Percentiles rank a stretch among this genome's conserved stretches.
phyloP scores from a whole-genome alignment of 2,113 vertebrate species.

The Chiloscyllium plagiosum region DNA sequence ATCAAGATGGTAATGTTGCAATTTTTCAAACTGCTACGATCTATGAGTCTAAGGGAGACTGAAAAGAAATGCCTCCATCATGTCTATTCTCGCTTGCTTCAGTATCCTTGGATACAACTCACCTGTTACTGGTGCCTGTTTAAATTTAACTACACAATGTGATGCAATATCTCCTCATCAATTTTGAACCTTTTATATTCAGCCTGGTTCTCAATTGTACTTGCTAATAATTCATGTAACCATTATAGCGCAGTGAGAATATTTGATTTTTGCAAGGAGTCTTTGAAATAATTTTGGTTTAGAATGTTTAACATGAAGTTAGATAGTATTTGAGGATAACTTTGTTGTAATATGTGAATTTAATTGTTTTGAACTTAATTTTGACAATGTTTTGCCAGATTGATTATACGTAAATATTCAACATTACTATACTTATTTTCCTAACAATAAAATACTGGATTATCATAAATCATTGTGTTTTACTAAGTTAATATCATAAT shows the following conservation, averaged over 20 bases:
- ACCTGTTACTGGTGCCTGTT: no score
- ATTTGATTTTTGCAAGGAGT: not conserved
- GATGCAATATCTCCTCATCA: no score
- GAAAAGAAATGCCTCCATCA: no score
- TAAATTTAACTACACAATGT: no score
- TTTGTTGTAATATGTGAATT: conserved; percentile 1
- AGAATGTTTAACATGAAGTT: not conserved
- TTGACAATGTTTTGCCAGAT: conserved; percentile 15
- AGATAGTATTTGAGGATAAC: not conserved
- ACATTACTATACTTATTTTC: not conserved
- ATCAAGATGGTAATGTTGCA: no score
- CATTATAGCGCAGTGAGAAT: not conserved
- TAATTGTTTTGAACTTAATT: not conserved
- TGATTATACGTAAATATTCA: not conserved
- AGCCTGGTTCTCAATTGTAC: no score
- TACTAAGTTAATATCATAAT: not conserved
- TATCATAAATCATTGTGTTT: not conserved
- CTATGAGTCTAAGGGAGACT: no score
- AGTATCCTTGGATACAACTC: no score
- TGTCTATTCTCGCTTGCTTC: no score
- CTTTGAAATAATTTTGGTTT: conserved; percentile 9
- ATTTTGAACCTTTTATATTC: no score
- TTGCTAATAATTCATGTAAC: not conserved
- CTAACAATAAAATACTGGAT: not conserved
- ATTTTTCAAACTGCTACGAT: no score